Percentiles rank a stretch among this genome's conserved stretches.
Evolutionary conservation across 2,888 invertebrate species (phyloP).

Genomic region (Acanthopleura granulata): DNA sequence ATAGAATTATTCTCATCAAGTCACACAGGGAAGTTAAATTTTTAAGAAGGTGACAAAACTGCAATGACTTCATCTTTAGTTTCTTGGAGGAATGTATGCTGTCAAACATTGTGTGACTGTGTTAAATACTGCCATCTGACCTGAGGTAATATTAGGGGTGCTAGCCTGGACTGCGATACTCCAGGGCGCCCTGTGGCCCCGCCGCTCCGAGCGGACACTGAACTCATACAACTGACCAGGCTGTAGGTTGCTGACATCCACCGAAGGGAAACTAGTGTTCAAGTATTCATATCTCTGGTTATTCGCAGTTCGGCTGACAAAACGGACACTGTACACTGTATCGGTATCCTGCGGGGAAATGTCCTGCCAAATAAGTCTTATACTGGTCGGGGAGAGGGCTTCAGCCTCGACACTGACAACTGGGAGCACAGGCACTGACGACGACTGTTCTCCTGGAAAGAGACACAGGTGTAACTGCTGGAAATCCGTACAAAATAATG

Average conservation of each 20-base stretch:
- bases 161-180: neutral
- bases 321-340: neutral
- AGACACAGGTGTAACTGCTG: too few relatives aligned
- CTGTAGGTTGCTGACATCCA: neutral
- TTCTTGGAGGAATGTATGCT: too few relatives aligned
- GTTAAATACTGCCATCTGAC: too few relatives aligned
- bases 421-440: neutral
- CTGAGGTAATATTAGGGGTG: too few relatives aligned
- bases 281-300: neutral
- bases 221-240: neutral
- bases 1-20: too few relatives aligned
- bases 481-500: too few relatives aligned
- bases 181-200: neutral
- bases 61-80: too few relatives aligned
- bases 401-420: neutral
- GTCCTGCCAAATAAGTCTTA: neutral
- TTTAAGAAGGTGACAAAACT: too few relatives aligned
- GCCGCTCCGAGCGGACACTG: neutral
- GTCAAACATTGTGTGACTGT: too few relatives aligned
- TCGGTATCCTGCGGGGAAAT: neutral
- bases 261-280: neutral
- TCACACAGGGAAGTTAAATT: too few relatives aligned
- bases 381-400: neutral
- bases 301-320: neutral
- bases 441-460: too few relatives aligned